Conservation (phyloP, 1,140 invertebrate species). For the Psix sp. region DNA sequence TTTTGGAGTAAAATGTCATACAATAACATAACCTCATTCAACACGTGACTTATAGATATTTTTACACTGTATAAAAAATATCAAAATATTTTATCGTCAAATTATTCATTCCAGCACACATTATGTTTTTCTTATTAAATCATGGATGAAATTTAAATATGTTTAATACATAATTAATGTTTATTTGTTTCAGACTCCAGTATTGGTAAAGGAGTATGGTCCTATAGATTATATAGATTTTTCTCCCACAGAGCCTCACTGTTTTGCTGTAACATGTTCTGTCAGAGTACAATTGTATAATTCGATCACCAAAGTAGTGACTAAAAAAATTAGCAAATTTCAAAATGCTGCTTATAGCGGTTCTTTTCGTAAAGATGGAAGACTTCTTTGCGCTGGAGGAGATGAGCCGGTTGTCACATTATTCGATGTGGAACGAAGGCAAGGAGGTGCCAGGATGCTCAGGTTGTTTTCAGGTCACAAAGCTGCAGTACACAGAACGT, state of each 20-base stretch:
- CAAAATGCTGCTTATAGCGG: conserved; percentile 91
- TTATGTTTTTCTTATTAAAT: too few relatives aligned
- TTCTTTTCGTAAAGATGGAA: conserved; percentile 90
- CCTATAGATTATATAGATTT: conserved; percentile 94
- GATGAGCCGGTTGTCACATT: conserved; percentile 91
- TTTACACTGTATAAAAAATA: too few relatives aligned
- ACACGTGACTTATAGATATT: neutral
- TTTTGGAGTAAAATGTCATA: too few relatives aligned
- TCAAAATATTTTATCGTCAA: too few relatives aligned
- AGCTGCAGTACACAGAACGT: conserved; percentile 86
- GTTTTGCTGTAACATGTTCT: conserved; percentile 94
- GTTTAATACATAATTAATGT: conserved; percentile 18
- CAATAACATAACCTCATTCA: neutral
- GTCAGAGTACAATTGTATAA: conserved; percentile 95
- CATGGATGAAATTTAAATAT: neutral
- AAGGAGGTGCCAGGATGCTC: conserved; percentile 82
- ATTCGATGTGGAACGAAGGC: conserved; percentile 84
- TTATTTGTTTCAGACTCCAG: conserved; percentile 83
- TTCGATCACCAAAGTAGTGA: conserved; percentile 88
- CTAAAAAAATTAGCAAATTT: conserved; percentile 91
- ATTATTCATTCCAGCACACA: too few relatives aligned
- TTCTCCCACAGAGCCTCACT: conserved; percentile 89
- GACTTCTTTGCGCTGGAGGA: conserved; percentile 89
- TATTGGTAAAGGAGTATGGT: conserved; percentile 94
- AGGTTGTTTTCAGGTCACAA: conserved; percentile 79